These are phyloP conservation scores for Spea bombifrons DNA, from an alignment of 2,113 vertebrate genomes.

Conservation along the genomic window DNA sequence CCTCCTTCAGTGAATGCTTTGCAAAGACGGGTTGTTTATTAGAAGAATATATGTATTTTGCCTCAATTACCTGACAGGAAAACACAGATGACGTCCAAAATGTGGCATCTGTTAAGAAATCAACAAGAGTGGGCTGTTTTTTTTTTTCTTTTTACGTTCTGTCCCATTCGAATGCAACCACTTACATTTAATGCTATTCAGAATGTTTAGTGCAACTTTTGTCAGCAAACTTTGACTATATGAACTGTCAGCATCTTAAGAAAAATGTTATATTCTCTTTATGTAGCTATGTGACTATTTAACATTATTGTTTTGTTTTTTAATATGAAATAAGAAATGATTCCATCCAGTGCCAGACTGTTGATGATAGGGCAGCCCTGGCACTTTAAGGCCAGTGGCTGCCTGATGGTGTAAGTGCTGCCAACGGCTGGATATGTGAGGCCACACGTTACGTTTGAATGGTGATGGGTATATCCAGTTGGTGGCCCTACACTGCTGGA, in stretches of 20 bases:
- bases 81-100: constrained; percentile 28
- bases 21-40: constrained; percentile 22
- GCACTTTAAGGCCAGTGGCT: no score
- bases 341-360: no score
- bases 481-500: no score
- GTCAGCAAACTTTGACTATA: constrained; percentile 29
- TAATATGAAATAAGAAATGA: no score
- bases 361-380: no score
- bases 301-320: neutral
- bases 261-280: constrained; percentile 1
- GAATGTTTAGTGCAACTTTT: constrained; percentile 14
- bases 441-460: no score
- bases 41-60: constrained; percentile 36
- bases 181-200: constrained; percentile 32
- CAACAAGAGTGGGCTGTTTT: neutral
- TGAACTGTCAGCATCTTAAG: constrained; percentile 33
- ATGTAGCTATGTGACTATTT: neutral
- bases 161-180: neutral
- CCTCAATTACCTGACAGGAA: constrained; percentile 38
- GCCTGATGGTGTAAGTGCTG: no score
- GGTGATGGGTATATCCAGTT: no score
- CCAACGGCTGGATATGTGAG: no score
- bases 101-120: constrained; percentile 28
- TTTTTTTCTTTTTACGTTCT: constrained; percentile 9
- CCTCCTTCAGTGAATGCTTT: constrained; percentile 18